A percentile compares a stretch with the other conserved stretches of the same genome.
Conservation (phyloP, 2,888 invertebrate species). For the Enchytraeus crypticus region DNA sequence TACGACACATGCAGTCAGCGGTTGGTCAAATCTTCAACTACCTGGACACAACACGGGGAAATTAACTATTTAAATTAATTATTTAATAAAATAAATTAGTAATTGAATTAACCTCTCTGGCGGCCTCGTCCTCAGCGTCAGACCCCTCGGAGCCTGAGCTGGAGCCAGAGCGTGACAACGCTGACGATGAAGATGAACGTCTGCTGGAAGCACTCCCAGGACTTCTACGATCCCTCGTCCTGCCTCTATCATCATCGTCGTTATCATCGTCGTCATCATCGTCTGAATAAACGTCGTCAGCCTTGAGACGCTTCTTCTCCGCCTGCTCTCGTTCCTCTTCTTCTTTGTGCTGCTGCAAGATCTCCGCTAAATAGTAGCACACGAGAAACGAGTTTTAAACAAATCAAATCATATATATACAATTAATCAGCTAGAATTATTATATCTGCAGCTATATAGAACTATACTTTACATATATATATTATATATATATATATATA, state of each 20-base stretch:
- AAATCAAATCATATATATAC: no score
- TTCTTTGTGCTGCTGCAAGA: constrained; percentile 9
- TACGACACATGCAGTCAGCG: no score
- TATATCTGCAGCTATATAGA: no score
- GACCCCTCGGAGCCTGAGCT: not conserved
- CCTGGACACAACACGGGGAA: no score
- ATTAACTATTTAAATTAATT: no score
- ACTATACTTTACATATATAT: no score
- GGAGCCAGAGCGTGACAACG: not conserved
- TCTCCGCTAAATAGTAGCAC: constrained; percentile 10
- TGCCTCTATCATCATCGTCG: constrained; percentile 9
- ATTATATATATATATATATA: no score
- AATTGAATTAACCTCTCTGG: no score
- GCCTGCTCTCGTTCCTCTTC: constrained; percentile 13
- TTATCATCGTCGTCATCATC: constrained; percentile 39
- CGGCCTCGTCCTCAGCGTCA: constrained; percentile 7
- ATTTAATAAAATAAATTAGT: no score
- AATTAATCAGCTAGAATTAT: no score
- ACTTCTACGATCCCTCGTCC: not conserved
- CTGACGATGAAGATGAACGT: not conserved
- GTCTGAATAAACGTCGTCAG: constrained; percentile 83
- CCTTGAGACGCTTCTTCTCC: constrained; percentile 66
- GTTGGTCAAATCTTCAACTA: no score
- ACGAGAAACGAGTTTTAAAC: no score
- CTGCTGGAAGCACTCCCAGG: constrained; percentile 7